phyloP scores from a whole-genome alignment of 2,113 vertebrate genomes.

The Elanus axillaris region DNA sequence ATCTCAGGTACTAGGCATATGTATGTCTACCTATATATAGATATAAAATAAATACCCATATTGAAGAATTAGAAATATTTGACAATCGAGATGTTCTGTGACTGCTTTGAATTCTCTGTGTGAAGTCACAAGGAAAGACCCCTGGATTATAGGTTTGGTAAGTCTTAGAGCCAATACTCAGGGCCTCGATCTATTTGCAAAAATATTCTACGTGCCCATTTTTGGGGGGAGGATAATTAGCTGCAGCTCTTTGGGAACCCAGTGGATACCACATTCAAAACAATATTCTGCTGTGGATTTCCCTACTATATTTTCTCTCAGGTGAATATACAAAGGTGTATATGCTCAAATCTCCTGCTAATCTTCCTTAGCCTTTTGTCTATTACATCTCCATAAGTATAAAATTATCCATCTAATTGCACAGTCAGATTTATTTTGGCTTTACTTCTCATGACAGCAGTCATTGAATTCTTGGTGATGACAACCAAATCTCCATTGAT shows the following conservation, averaged over 20 bases:
- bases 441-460: neutral
- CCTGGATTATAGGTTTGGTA: neutral
- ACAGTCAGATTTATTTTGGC: neutral
- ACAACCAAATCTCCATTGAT: neutral
- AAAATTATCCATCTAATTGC: neutral
- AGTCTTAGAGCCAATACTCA: neutral
- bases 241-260: neutral
- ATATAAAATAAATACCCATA: neutral
- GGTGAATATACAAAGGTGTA: neutral
- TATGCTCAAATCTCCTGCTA: neutral
- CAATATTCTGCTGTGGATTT: neutral
- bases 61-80: neutral
- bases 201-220: neutral
- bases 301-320: neutral
- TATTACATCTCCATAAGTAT: neutral
- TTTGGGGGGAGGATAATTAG: neutral
- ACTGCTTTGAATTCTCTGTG: neutral
- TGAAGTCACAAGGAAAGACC: neutral
- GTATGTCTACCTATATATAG: neutral
- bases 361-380: neutral
- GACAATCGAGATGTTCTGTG: neutral
- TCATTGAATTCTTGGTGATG: neutral
- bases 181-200: neutral
- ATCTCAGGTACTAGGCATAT: neutral
- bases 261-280: neutral